These are phyloP conservation scores for Agrochola circellaris DNA, from an alignment of 2,888 invertebrate species.

Conservation along the genomic window DNA sequence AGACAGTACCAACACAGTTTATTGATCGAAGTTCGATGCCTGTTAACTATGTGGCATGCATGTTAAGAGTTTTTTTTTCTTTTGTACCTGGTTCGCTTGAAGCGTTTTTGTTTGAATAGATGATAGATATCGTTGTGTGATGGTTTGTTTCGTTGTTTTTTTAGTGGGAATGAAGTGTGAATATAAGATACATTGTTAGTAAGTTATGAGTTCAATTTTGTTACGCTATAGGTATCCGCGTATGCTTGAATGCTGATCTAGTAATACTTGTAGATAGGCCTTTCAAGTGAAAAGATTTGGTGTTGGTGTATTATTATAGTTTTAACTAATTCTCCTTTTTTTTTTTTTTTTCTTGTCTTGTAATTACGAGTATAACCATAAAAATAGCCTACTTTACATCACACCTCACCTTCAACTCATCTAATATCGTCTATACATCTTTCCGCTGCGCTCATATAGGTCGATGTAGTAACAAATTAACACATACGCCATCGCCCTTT, in stretches of 20 bases:
- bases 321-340: too few relatives aligned
- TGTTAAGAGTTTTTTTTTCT: conserved; percentile 67
- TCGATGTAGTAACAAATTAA: conserved; percentile 74
- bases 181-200: background rate
- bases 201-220: background rate
- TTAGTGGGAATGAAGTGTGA: conserved; percentile 18
- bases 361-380: background rate
- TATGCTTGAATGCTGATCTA: background rate
- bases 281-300: background rate
- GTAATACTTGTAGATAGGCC: too few relatives aligned
- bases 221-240: background rate
- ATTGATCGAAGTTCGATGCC: conserved; percentile 77
- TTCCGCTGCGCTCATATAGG: conserved; percentile 64
- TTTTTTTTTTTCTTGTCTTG: background rate
- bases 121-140: conserved; percentile 51
- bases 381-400: conserved; percentile 15
- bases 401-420: conserved; percentile 48
- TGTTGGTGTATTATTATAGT: too few relatives aligned
- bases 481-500: conserved; percentile 73
- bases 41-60: conserved; percentile 72
- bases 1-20: conserved; percentile 69
- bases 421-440: conserved; percentile 60
- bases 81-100: conserved; percentile 54
- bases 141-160: conserved; percentile 28
- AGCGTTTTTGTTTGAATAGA: conserved; percentile 52